Percentiles rank a stretch among this genome's conserved stretches.
Evolutionary conservation across 2,888 invertebrate genomes (phyloP).

Genomic region (Cryptus armator): DNA sequence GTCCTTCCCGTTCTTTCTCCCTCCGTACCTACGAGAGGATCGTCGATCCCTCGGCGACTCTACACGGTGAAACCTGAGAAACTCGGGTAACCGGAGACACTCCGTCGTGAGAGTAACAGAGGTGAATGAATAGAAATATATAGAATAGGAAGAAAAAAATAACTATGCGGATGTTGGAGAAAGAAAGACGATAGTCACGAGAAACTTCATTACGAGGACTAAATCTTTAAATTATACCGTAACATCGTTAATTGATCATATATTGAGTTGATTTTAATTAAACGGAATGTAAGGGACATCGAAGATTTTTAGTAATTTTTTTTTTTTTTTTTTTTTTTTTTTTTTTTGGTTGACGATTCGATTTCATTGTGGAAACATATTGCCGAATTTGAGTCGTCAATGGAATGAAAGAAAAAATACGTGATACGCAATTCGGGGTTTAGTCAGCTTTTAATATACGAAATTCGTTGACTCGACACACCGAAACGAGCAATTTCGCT

Average conservation of each 20-base stretch:
- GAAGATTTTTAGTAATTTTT: background rate
- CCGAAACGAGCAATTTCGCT: slow-evolving; percentile 14
- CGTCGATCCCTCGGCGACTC: slow-evolving; percentile 30
- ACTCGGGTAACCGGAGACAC: slow-evolving; percentile 62
- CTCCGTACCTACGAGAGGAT: slow-evolving; percentile 24
- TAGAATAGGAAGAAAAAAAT: background rate
- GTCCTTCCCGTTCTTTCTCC: slow-evolving; percentile 6
- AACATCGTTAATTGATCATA: slow-evolving; percentile 28
- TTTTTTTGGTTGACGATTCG: background rate
- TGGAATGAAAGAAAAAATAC: background rate
- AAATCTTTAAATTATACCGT: background rate
- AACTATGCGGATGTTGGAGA: background rate
- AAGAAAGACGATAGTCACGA: slow-evolving; percentile 1
- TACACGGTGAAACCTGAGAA: slow-evolving; percentile 58
- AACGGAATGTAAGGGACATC: background rate
- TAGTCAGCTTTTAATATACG: slow-evolving; percentile 8
- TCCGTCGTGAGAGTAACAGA: slow-evolving; percentile 43
- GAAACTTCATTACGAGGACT: background rate
- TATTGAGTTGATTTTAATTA: background rate
- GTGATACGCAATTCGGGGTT: background rate
- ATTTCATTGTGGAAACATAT: background rate
- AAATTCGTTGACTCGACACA: slow-evolving; percentile 18
- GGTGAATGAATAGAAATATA: slow-evolving; percentile 29
- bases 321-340: background rate
- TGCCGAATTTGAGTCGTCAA: background rate